These are phyloP conservation scores for Melanargia galathea DNA, from an alignment of 2,888 invertebrate species.

Conservation along the genomic window DNA sequence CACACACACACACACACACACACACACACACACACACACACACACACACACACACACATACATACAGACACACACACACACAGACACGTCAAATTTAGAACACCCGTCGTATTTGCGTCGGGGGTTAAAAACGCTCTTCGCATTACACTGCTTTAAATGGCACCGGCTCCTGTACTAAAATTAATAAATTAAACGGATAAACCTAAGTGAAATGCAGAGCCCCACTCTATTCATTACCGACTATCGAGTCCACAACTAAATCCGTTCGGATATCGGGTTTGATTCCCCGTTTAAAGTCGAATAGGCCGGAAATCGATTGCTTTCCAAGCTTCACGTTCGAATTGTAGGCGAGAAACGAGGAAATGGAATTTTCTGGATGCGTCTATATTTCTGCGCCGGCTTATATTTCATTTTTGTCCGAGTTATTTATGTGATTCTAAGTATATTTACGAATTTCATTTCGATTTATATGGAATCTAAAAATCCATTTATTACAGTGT, in stretches of 20 bases:
- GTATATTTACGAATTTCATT: background rate
- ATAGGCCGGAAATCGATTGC: slow-evolving; percentile 82
- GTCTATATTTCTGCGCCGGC: slow-evolving; percentile 23
- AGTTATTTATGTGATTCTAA: slow-evolving; percentile 13
- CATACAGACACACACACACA: no score
- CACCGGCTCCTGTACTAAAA: slow-evolving; percentile 15
- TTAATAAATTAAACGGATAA: slow-evolving; percentile 41
- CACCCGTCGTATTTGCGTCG: no score
- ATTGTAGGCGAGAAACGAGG: slow-evolving; percentile 59
- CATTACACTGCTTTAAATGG: background rate
- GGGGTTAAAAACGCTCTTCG: no score
- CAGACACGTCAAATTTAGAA: no score
- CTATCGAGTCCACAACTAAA: slow-evolving; percentile 75
- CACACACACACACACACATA: no score
- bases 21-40: no score
- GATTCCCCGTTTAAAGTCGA: slow-evolving; percentile 81
- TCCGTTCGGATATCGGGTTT: slow-evolving; percentile 76
- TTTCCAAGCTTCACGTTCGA: slow-evolving; percentile 70
- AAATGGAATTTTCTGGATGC: slow-evolving; percentile 40
- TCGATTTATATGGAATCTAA: background rate
- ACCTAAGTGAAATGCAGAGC: slow-evolving; percentile 39
- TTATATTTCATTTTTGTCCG: slow-evolving; percentile 15
- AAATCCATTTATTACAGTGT: background rate
- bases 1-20: no score
- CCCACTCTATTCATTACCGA: slow-evolving; percentile 68